These are phyloP conservation scores for Chelidonichthys spinosus DNA, from an alignment of 2,797 vertebrate species.

Conservation along the genomic window DNA sequence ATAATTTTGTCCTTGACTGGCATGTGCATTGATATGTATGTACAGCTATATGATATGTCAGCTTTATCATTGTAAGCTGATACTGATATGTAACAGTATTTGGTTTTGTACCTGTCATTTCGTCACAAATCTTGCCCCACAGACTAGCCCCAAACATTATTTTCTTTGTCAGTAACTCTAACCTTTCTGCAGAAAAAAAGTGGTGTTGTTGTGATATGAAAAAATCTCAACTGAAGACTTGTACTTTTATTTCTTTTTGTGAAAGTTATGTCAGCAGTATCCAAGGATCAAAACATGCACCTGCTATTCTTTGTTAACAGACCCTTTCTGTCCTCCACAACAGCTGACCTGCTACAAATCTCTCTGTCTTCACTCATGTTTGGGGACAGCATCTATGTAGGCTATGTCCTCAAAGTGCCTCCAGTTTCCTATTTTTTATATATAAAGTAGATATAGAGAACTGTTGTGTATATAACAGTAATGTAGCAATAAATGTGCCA, in stretches of 20 bases:
- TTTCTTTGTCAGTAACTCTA: slow-evolving; percentile 47
- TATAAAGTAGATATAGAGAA: slow-evolving; percentile 92
- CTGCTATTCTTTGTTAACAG: slow-evolving; percentile 53
- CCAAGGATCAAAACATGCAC: slow-evolving; percentile 62
- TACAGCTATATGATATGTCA: slow-evolving; percentile 68
- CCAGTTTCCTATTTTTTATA: slow-evolving; percentile 89
- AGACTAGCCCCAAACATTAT: slow-evolving; percentile 49
- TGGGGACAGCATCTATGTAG: slow-evolving; percentile 82
- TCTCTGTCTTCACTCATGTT: slow-evolving; percentile 78
- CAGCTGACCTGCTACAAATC: slow-evolving; percentile 74
- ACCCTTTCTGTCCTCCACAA: slow-evolving; percentile 63
- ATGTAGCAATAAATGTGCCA: slow-evolving; percentile 97
- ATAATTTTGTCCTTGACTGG: slow-evolving; percentile 67
- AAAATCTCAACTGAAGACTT: slow-evolving; percentile 57
- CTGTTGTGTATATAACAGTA: slow-evolving; percentile 96
- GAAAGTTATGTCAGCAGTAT: slow-evolving; percentile 56
- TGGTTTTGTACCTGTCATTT: slow-evolving; percentile 58
- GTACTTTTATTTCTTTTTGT: slow-evolving; percentile 58
- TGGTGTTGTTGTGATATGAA: slow-evolving; percentile 54
- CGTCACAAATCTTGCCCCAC: slow-evolving; percentile 48
- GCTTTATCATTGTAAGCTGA: slow-evolving; percentile 62
- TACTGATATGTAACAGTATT: slow-evolving; percentile 74
- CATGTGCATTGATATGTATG: slow-evolving; percentile 71
- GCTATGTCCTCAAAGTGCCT: slow-evolving; percentile 93
- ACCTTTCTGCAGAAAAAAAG: slow-evolving; percentile 39